Base-by-base conservation (phyloP, 2,113 vertebrate genomes). In the Salminus brasiliensis region DNA sequence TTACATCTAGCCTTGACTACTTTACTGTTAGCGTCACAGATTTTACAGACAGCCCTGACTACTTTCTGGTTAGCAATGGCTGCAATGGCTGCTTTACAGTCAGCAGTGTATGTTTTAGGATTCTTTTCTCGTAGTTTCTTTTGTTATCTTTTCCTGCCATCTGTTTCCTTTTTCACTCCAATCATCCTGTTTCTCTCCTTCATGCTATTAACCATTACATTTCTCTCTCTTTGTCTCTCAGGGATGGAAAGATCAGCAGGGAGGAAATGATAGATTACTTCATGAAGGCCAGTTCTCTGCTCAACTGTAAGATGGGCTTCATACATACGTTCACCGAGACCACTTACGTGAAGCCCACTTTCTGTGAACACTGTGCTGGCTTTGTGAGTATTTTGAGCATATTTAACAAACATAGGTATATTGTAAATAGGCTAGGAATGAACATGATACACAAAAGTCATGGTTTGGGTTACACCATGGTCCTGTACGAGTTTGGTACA, bases 181-280 rank as follows among this genome's bases (percentile, higher is more conserved):
- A 3, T 23, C 29, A 41, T 21, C 25, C 39, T 59, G 59, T 72
- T 59, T 41, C 49, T 29, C 21, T 47, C 34, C 16, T 41, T 12
- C 16, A 29, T 9, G 8, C 45, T 80, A 27, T 60, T 74, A 16
- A 67, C 30, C 23, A 2, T 29, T 30, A 23, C 15, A 60, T 23
- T 18, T 53, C 72, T 29, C 74, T 77, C 34, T 68, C 60, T 29
- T 82, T 70, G 10, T 77, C 15, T 59, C 7, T 73, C 82, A 96
- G 96, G 85, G 96, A 97, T 1, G 96, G 96, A 32, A 93, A 94
- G 90, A 96, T 97, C 92, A 97, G 95, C 88, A 89, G 92, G 45
- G 95, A 97, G 8, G 96, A 97, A 88, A 97, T 97, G 96, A 84
- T 95, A 0, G 94, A 95, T 77, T 97, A 96, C 86, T 97, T 97